Base-by-base conservation (phyloP, 1,140 invertebrate genomes). In the Anoplolepis gracilipes region DNA sequence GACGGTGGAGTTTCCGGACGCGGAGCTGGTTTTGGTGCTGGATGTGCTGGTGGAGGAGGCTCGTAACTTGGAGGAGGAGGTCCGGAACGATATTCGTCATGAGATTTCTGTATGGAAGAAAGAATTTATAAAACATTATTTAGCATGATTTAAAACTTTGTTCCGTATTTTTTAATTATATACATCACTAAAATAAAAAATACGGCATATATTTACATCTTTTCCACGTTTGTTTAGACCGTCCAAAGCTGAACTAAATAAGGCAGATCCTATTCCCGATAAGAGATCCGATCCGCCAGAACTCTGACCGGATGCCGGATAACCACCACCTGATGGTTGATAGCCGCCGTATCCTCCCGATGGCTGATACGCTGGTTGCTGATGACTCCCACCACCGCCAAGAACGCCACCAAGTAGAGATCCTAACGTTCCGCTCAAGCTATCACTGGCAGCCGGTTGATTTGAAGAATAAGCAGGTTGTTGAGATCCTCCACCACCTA, bases 191-290 rank as follows among this genome's bases (percentile, higher is more conserved):
- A 28, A 61, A 22, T 19, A 16, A 8, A 53, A 42, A 64, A 49
- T 28, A 33, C 11, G 53, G 61, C 75, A n/a, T 36, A 33, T 53
- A 89, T 89, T 92, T 84, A 93, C 93, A 84, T 91, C 88, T 86
- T 91, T 93, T 30, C 88, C 91, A 61, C 90, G 90, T 86, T 94
- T 95, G 4, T 84, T 87, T 0, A 94, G 84, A 70, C 92, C 91
- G 28, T 93, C 94, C 0, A 95, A 75, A 59, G 94, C 94, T 3
- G 94, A 93, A 77, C 87, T 94, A 0, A 95, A 87, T 2, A 95
- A 85, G n/a, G 92, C 88, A 19, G 92, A 92, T 6, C 94, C 94
- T 65, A 95, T 65, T 64, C 91, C 92, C 22, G 92, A 91, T 0
- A 95, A 69, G 3, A 95, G 77, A 88, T 93, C 91, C n/a, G 89